Base-by-base conservation (phyloP, 2,797 vertebrate genomes). In the Malurus splendens region DNA sequence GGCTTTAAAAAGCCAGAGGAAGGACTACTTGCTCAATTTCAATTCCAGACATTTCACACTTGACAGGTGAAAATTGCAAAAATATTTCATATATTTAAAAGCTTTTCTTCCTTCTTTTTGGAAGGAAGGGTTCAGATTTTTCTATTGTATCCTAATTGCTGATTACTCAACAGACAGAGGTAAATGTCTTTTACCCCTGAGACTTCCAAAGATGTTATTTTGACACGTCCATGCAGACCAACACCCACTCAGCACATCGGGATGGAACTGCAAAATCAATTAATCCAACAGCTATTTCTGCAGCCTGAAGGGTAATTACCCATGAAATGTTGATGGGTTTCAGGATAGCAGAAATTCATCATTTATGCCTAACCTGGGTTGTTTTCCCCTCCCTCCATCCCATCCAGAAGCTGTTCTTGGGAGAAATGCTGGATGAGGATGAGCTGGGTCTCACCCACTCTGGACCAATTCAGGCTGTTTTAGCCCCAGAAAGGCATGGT, bases 231-330 rank as follows among this genome's bases (percentile, higher is more conserved):
- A 18, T 7, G 12, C 23, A 3, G 23, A 76, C 86, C 91, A 86
- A 66, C 82, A 32, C 51, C 62, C 79, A 62, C 41, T 38, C 65
- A 52, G 62, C 80, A 41, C 86, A 64, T 66, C 14, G 47, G 77
- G 57, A 76, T 70, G 47, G 7, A 65, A 75, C 64, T 60, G 89
- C n/a, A 89, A 89, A 92, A 95, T 70, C 85, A 78, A 89, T 89
- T 89, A 81, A 87, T 86, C 60, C 73, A 80, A 65, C 86, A 85
- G 86, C 52, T 59, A 93, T 79, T 87, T 75, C 79, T 82, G 65
- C 73, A 89, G 59, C 57, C 79, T 51, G 4, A 79, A 57, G 66
- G 25, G 50, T 89, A 94, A 93, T 85, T 78, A 72, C 70, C 76
- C 79, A 22, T 59, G 60, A 83, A 90, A 89, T 6, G 59, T 30